Conservation (phyloP, 1,140 invertebrate genomes). For the Scaptomyza hsui region DNA sequence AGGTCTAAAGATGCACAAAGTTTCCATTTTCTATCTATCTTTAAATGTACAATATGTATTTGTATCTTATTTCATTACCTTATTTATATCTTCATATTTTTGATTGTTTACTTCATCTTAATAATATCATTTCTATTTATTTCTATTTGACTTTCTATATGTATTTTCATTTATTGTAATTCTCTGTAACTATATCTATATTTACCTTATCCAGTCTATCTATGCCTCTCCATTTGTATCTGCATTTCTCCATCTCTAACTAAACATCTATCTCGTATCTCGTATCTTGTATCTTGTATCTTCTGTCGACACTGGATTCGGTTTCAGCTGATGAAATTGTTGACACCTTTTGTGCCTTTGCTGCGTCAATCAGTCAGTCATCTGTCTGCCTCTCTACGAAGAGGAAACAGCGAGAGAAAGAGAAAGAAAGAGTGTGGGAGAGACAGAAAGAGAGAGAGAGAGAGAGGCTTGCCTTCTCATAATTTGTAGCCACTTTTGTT, state of each 20-base stretch:
- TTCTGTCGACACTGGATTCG: conserved; percentile 18
- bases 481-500: conserved; percentile 42
- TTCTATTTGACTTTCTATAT: no score
- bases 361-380: conserved; percentile 21
- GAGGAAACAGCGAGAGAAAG: background rate
- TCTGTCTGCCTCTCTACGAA: conserved; percentile 11
- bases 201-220: no score
- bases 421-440: background rate
- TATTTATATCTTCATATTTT: no score
- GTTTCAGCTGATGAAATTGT: conserved; percentile 50
- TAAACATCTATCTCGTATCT: background rate
- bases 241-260: conserved; percentile 5
- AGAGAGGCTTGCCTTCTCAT: conserved; percentile 16
- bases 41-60: background rate
- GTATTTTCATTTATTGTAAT: no score
- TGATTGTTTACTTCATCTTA: no score
- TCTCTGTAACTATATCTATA: no score
- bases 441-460: background rate
- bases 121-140: no score
- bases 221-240: background rate
- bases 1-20: no score
- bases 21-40: no score
- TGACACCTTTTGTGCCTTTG: conserved; percentile 64
- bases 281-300: conserved; percentile 13
- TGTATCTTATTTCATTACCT: no score